Conservation (phyloP, 2,888 invertebrate species). For the Carterocephalus palaemon region DNA sequence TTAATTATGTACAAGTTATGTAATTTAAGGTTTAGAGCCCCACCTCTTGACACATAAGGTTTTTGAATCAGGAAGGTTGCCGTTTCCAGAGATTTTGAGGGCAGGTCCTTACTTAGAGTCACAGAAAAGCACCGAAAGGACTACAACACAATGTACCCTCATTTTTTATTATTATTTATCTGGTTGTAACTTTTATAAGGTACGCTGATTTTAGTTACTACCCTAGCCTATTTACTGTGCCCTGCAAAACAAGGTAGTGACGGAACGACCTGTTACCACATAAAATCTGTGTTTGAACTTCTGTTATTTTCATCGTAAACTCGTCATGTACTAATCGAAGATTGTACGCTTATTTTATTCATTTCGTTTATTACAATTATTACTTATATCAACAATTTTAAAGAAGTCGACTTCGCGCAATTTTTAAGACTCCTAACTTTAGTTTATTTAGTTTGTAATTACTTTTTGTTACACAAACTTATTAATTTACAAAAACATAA, state of each 20-base stretch:
- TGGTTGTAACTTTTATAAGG: no score
- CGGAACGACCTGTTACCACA: conserved; percentile 5
- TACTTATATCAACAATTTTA: conserved; percentile 14
- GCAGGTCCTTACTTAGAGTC: no score
- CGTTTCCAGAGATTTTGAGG: background rate
- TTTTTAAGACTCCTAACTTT: no score
- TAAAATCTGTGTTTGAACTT: conserved; percentile 11
- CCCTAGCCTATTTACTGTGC: background rate
- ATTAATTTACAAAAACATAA: conserved; percentile 24
- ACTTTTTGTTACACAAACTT: conserved; percentile 23
- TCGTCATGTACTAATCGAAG: conserved; percentile 1
- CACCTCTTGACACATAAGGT: conserved; percentile 43
- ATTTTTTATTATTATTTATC: no score
- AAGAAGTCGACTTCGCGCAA: conserved; percentile 10
- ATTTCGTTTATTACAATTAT: no score
- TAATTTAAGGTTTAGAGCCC: conserved; percentile 52
- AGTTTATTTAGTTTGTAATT: conserved; percentile 17
- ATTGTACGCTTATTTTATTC: conserved; percentile 14
- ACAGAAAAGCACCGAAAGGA: no score
- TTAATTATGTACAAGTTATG: conserved; percentile 57
- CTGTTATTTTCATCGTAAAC: conserved; percentile 12
- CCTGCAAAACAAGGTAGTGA: background rate
- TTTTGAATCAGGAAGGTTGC: background rate
- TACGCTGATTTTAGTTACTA: no score
- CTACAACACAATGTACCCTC: no score